Percentiles rank a stretch among this genome's conserved stretches.
Conservation (phyloP, 1,140 invertebrate genomes). For the Lycorma delicatula region DNA sequence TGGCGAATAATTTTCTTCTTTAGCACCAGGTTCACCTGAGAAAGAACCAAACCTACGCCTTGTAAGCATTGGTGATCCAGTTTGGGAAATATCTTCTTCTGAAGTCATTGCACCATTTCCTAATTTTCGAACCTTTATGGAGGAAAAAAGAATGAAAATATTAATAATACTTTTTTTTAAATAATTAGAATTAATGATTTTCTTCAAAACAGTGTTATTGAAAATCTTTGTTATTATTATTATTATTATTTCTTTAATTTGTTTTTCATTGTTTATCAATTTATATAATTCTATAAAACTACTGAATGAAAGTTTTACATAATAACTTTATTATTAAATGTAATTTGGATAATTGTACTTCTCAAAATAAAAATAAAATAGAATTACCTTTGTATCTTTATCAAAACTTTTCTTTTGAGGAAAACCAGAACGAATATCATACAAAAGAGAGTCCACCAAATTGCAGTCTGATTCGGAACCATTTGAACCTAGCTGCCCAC, state of each 20-base stretch:
- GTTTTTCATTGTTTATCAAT: no score
- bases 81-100: slow-evolving; percentile 52
- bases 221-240: no score
- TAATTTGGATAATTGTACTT: no score
- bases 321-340: no score
- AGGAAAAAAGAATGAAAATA: no score
- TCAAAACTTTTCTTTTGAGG: slow-evolving; percentile 40
- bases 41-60: slow-evolving; percentile 58
- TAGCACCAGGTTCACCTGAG: slow-evolving; percentile 43
- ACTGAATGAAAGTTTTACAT: no score
- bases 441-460: slow-evolving; percentile 59
- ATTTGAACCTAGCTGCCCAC: slow-evolving; percentile 61
- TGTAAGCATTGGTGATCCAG: slow-evolving; percentile 55
- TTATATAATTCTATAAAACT: no score
- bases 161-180: no score
- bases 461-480: slow-evolving; percentile 66
- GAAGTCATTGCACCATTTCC: slow-evolving; percentile 46
- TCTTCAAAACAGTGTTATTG: no score
- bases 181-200: no score
- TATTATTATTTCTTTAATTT: no score
- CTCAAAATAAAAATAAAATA: no score
- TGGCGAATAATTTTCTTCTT: slow-evolving; percentile 62
- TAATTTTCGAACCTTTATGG: slow-evolving; percentile 40
- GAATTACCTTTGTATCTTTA: slow-evolving; percentile 42
- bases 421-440: slow-evolving; percentile 60